Conservation (phyloP, 2,113 vertebrate genomes). For the Takifugu bimaculatus region DNA sequence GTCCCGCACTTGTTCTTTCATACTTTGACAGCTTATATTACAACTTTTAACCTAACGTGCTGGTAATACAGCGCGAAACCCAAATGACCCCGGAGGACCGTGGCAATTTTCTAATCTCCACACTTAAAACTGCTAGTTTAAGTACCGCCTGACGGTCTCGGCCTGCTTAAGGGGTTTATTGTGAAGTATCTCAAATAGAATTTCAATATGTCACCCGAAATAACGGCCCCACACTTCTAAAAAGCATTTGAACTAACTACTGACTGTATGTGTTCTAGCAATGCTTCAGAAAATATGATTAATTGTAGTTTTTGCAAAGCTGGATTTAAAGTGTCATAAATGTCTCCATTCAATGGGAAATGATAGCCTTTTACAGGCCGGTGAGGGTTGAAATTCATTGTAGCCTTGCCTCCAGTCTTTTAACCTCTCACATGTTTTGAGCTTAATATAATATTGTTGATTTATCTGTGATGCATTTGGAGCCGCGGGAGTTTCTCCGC, state of each 20-base stretch:
- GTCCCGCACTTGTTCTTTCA: not conserved
- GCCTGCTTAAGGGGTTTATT: slow-evolving; percentile 20
- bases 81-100: not conserved
- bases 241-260: slow-evolving; percentile 54
- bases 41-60: not conserved
- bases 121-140: not conserved
- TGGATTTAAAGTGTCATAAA: slow-evolving; percentile 79
- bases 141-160: slow-evolving; percentile 7
- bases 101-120: not conserved
- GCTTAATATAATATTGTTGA: slow-evolving; percentile 98
- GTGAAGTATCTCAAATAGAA: slow-evolving; percentile 12
- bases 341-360: slow-evolving; percentile 75
- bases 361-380: slow-evolving; percentile 83
- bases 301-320: slow-evolving; percentile 76
- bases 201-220: slow-evolving; percentile 34
- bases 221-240: slow-evolving; percentile 20
- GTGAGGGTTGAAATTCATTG: slow-evolving; percentile 84
- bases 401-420: slow-evolving; percentile 84
- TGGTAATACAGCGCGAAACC: not conserved
- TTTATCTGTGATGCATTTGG: slow-evolving; percentile 95
- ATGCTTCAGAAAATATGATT: slow-evolving; percentile 66
- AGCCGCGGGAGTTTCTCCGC: slow-evolving; percentile 82
- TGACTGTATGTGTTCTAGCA: slow-evolving; percentile 34
- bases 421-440: slow-evolving; percentile 84
- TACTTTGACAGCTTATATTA: not conserved